Evolutionary conservation across 2,888 invertebrate species (phyloP).

Genomic region (Limnephilus rhombicus): DNA sequence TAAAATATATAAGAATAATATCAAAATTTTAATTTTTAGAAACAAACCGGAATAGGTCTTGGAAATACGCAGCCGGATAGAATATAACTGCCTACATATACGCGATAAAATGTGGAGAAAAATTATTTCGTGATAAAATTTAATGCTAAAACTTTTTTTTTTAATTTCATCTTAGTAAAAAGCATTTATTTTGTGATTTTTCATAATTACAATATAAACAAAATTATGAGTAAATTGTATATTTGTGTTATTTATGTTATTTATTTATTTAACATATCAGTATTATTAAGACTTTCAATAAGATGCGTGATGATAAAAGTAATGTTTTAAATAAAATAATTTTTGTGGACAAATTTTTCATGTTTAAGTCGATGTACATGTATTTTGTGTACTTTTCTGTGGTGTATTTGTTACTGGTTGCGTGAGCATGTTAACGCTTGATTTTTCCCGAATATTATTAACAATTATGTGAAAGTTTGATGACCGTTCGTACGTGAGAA

Average conservation of each 20-base stretch:
- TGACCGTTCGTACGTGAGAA: background rate
- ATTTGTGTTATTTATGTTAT: too few relatives aligned
- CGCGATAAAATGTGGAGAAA: background rate
- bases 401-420: background rate
- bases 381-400: background rate
- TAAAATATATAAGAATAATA: too few relatives aligned
- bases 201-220: too few relatives aligned
- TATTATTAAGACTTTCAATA: background rate
- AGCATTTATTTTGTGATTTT: too few relatives aligned
- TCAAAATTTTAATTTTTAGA: too few relatives aligned
- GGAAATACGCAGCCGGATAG: background rate
- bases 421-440: background rate
- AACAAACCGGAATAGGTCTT: too few relatives aligned
- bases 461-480: background rate
- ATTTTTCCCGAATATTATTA: background rate
- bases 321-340: background rate
- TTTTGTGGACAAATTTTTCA: background rate
- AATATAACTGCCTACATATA: background rate
- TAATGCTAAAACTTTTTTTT: too few relatives aligned
- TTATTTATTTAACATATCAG: too few relatives aligned
- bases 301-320: background rate
- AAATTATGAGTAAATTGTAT: background rate
- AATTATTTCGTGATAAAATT: background rate
- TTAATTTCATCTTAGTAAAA: too few relatives aligned
- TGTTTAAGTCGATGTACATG: background rate